phyloP scores from a whole-genome alignment of 1,140 invertebrate species.

The Trichonephila inaurata region DNA sequence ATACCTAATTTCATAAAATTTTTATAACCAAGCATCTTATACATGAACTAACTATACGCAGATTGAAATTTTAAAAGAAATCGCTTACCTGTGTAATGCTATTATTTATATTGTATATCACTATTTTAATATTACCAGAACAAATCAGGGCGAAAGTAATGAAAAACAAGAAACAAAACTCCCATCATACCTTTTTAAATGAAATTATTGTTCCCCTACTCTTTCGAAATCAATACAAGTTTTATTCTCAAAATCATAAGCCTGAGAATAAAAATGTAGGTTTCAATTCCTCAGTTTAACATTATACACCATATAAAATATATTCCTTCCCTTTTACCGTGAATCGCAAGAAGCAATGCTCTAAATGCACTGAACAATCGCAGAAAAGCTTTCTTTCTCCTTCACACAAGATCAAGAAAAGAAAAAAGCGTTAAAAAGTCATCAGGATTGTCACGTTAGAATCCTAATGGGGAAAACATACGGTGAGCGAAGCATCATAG shows the following conservation, averaged over 20 bases:
- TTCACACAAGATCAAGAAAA: neutral
- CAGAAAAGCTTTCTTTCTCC: neutral
- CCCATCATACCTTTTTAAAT: neutral
- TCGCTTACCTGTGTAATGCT: too few species aligned
- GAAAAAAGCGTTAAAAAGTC: slow-evolving; percentile 54
- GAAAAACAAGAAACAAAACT: too few species aligned
- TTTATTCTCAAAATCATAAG: neutral
- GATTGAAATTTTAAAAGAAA: too few species aligned
- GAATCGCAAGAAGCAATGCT: neutral
- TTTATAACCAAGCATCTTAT: too few species aligned
- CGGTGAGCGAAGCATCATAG: neutral
- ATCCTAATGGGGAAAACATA: slow-evolving; percentile 53
- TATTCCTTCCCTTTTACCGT: neutral
- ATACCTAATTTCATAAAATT: too few species aligned
- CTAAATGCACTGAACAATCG: slow-evolving; percentile 23
- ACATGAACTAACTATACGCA: too few species aligned
- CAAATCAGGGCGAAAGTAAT: too few species aligned
- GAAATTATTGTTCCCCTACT: neutral
- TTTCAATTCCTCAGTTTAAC: neutral
- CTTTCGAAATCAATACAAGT: neutral
- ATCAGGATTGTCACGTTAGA: slow-evolving; percentile 52
- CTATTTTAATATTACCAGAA: too few species aligned
- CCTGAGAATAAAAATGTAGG: neutral
- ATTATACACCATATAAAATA: neutral
- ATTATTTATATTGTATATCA: too few species aligned